Conservation (phyloP, 2,888 invertebrate genomes). For the Phrixothrix hirtus region DNA sequence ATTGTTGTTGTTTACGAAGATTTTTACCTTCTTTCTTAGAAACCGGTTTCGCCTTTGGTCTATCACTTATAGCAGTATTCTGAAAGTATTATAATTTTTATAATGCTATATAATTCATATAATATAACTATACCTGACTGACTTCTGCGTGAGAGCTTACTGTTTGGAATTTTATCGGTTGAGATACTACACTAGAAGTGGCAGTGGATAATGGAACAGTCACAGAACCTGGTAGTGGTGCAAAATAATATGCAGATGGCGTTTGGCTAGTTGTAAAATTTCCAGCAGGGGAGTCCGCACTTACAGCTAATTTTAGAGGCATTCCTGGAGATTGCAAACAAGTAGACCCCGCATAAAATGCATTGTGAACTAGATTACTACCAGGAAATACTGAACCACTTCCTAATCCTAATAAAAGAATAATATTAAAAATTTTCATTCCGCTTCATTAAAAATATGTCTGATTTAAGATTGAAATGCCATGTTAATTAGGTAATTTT, state of each 20-base stretch:
- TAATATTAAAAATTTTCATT: background rate
- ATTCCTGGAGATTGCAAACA: slow-evolving; percentile 46
- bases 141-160: slow-evolving; percentile 62
- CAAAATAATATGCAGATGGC: slow-evolving; percentile 59
- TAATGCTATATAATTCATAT: background rate
- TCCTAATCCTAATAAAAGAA: slow-evolving; percentile 16
- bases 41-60: slow-evolving; percentile 80
- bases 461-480: background rate
- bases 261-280: slow-evolving; percentile 54
- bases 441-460: too few relatives aligned
- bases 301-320: slow-evolving; percentile 44
- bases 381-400: slow-evolving; percentile 50
- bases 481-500: background rate
- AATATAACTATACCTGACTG: slow-evolving; percentile 54
- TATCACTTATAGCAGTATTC: slow-evolving; percentile 79
- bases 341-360: slow-evolving; percentile 53
- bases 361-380: slow-evolving; percentile 55
- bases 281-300: slow-evolving; percentile 49
- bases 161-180: slow-evolving; percentile 52
- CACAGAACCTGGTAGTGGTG: slow-evolving; percentile 57
- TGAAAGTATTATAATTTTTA: slow-evolving; percentile 47
- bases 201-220: slow-evolving; percentile 49
- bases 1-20: slow-evolving; percentile 63
- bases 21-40: slow-evolving; percentile 80
- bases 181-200: slow-evolving; percentile 38